A percentile compares a stretch with the other conserved stretches of the same genome.
These are phyloP conservation scores for Himantopus leucocephalus DNA, from an alignment of 2,113 vertebrate genomes.

Conservation along the genomic window DNA sequence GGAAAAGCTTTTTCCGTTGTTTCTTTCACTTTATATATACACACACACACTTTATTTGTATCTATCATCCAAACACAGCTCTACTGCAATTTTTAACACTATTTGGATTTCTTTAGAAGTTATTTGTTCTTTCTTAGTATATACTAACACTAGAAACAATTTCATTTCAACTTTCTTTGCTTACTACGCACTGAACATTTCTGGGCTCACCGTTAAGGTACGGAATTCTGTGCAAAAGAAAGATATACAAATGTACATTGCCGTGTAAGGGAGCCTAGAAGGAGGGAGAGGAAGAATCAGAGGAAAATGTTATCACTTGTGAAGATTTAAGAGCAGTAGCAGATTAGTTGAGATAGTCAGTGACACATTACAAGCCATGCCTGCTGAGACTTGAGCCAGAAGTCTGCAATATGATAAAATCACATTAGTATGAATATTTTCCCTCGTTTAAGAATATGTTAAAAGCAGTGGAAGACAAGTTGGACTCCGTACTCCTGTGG, in stretches of 20 bases:
- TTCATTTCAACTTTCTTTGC: not conserved
- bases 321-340: not conserved
- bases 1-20: slow-evolving; percentile 8
- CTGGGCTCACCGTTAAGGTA: not conserved
- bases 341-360: not conserved
- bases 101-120: slow-evolving; percentile 37
- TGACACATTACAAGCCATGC: not conserved
- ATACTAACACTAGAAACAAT: not conserved
- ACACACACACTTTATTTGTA: not conserved
- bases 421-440: not conserved
- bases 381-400: not conserved
- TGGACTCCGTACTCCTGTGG: not conserved
- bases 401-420: not conserved
- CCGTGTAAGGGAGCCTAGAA: not conserved
- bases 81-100: slow-evolving; percentile 17
- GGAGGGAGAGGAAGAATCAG: not conserved
- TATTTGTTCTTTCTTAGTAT: slow-evolving; percentile 13
- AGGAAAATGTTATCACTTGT: not conserved
- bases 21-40: not conserved
- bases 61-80: not conserved
- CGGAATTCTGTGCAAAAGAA: not conserved
- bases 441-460: not conserved
- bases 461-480: not conserved
- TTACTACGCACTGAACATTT: not conserved
- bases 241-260: not conserved